A percentile compares a stretch with the other conserved stretches of the same genome.
phyloP scores from a whole-genome alignment of 2,888 invertebrate species.

The Synanthedon tipuliformis region DNA sequence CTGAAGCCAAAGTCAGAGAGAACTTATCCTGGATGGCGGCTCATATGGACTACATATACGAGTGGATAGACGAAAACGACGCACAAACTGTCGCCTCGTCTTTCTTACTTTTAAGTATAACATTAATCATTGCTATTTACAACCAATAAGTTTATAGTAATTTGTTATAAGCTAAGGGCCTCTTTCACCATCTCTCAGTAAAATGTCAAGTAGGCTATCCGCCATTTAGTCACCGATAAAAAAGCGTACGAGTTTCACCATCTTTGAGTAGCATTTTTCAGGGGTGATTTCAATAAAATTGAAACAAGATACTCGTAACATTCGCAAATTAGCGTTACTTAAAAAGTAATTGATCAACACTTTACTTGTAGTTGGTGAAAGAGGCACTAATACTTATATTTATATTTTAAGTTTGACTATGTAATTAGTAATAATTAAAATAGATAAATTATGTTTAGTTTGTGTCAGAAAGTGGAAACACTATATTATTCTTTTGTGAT shows the following conservation, averaged over 20 bases:
- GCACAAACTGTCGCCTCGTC: conserved; percentile 38
- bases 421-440: neutral
- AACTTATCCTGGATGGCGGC: conserved; percentile 26
- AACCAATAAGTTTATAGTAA: conserved; percentile 14
- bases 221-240: too few relatives aligned
- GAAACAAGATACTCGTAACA: too few relatives aligned
- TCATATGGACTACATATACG: conserved; percentile 30
- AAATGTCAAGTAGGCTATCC: too few relatives aligned
- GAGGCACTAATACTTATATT: neutral
- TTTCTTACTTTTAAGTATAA: conserved; percentile 27
- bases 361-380: too few relatives aligned
- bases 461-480: conserved; percentile 17
- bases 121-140: conserved; percentile 29
- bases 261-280: too few relatives aligned
- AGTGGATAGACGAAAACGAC: conserved; percentile 55
- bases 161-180: neutral
- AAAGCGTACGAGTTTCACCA: too few relatives aligned
- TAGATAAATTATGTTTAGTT: neutral
- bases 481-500: conserved; percentile 28
- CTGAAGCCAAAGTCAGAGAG: conserved; percentile 16
- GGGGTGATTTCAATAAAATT: too few relatives aligned
- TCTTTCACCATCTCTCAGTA: too few relatives aligned
- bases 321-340: too few relatives aligned
- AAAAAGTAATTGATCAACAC: too few relatives aligned
- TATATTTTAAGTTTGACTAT: neutral